Evolutionary conservation across 2,888 invertebrate species (phyloP).

Genomic region (Diloba caeruleocephala): DNA sequence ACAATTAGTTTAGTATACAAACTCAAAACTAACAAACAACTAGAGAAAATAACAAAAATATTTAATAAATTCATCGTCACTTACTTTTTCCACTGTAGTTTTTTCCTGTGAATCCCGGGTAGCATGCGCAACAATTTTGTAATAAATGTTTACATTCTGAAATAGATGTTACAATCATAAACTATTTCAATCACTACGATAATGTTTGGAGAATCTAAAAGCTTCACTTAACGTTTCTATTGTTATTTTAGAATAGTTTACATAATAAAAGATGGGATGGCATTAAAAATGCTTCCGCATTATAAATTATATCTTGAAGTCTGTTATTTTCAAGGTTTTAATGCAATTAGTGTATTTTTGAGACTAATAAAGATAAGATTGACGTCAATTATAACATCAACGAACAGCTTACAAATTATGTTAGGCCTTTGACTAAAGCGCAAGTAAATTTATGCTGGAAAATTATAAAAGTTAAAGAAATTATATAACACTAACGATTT

Average conservation of each 20-base stretch:
- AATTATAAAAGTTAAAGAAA: no score
- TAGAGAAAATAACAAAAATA: constrained; percentile 15
- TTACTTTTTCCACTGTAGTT: constrained; percentile 99
- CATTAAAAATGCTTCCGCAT: constrained; percentile 9
- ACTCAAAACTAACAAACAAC: not conserved
- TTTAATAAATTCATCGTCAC: constrained; percentile 71
- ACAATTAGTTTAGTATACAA: no score
- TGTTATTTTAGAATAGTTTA: constrained; percentile 34
- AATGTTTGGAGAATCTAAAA: constrained; percentile 26
- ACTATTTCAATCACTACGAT: constrained; percentile 38
- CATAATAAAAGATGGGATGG: not conserved
- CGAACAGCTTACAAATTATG: no score
- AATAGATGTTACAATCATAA: constrained; percentile 46
- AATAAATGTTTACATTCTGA: constrained; percentile 61
- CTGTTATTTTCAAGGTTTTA: not conserved
- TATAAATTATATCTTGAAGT: constrained; percentile 2
- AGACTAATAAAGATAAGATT: not conserved
- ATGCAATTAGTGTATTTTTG: not conserved
- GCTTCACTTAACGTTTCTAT: constrained; percentile 16
- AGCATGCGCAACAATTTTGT: constrained; percentile 76
- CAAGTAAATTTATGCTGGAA: no score
- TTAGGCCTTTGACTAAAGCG: no score
- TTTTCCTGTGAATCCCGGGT: constrained; percentile 91
- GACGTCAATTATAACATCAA: constrained; percentile 1
- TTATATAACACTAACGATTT: no score